Conservation (phyloP, 2,797 vertebrate genomes). For the Selene dorsalis region DNA sequence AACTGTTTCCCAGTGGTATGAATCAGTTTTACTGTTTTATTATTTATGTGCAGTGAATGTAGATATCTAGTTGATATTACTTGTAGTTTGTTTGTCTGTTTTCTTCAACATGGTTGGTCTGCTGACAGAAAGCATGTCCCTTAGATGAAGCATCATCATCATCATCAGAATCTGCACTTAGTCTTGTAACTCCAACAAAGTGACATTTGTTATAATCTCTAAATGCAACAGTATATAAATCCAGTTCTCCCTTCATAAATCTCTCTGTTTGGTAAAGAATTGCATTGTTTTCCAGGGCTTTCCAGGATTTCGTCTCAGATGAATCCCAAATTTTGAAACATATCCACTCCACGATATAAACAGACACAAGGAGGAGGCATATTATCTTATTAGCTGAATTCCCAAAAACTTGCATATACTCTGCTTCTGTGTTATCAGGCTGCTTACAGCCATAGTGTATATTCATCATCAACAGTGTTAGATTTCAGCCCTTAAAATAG, state of each 20-base stretch:
- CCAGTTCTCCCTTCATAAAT: constrained; percentile 66
- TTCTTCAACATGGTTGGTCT: constrained; percentile 23
- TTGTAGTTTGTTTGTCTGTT: constrained; percentile 3
- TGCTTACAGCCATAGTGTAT: constrained; percentile 52
- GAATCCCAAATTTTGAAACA: constrained; percentile 34
- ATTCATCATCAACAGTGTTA: constrained; percentile 64
- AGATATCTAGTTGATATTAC: too few species aligned
- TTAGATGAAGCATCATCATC: constrained; percentile 30
- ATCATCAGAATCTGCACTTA: constrained; percentile 21
- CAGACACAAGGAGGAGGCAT: constrained; percentile 22
- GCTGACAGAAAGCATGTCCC: constrained; percentile 45
- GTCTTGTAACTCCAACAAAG: constrained; percentile 45
- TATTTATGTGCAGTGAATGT: not conserved
- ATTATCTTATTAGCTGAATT: constrained; percentile 44
- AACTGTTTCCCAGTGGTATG: constrained; percentile 16
- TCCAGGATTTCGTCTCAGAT: constrained; percentile 56
- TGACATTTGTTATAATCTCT: constrained; percentile 27
- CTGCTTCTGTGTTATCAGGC: constrained; percentile 49
- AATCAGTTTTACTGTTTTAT: constrained; percentile 9
- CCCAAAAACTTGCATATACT: constrained; percentile 37
- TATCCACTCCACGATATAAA: constrained; percentile 36
- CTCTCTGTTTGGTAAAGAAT: constrained; percentile 31
- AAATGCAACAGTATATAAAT: constrained; percentile 43
- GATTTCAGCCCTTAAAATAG: constrained; percentile 71
- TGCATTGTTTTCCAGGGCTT: constrained; percentile 66